phyloP scores from a whole-genome alignment of 1,140 invertebrate species.

The Cyclina sinensis region DNA sequence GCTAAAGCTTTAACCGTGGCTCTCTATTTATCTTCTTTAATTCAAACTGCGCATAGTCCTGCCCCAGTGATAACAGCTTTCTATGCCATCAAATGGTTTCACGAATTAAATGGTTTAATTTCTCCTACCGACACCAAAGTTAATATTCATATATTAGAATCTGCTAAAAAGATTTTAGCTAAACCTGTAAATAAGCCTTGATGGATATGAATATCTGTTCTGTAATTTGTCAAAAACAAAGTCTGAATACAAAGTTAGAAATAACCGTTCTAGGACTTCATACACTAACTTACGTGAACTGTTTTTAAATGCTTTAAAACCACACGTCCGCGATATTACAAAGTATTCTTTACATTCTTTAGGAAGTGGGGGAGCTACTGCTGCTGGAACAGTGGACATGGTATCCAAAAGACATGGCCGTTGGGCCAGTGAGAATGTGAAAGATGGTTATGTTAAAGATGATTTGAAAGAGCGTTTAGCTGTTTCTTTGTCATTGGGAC shows the following conservation, averaged over 20 bases:
- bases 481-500: constrained; percentile 44
- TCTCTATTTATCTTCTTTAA: constrained; percentile 41
- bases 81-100: constrained; percentile 29
- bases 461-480: constrained; percentile 32
- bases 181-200: constrained; percentile 1
- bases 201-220: background rate
- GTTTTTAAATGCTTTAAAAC: background rate
- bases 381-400: background rate
- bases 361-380: background rate
- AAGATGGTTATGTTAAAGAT: constrained; percentile 46
- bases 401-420: constrained; percentile 38
- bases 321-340: background rate
- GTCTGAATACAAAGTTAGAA: background rate
- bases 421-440: constrained; percentile 19
- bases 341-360: constrained; percentile 4
- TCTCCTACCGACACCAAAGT: constrained; percentile 29
- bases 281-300: constrained; percentile 1
- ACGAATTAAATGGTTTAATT: constrained; percentile 1
- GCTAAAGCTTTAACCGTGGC: constrained; percentile 41
- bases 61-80: constrained; percentile 21
- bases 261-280: background rate
- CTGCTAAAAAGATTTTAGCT: constrained; percentile 24
- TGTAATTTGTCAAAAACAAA: background rate
- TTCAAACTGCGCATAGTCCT: constrained; percentile 2
- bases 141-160: constrained; percentile 15